Evolutionary conservation across 2,113 vertebrate species (phyloP).

Genomic region (Perca flavescens): DNA sequence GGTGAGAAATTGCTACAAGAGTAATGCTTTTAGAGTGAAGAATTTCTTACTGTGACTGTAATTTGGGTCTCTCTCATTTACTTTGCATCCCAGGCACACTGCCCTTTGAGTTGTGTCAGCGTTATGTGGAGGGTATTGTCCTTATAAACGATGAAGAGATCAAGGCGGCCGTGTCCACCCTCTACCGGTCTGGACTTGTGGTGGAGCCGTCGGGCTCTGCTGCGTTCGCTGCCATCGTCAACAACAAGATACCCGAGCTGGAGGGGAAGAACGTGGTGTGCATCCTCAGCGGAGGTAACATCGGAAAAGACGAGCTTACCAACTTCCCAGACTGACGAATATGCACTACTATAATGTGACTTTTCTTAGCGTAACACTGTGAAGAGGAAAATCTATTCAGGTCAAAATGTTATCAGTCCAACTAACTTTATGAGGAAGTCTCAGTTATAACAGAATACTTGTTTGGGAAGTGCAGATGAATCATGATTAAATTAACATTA

Average conservation of each 20-base stretch:
- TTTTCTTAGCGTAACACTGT: neutral
- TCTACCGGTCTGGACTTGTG: constrained; percentile 81
- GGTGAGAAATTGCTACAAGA: neutral
- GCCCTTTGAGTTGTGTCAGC: constrained; percentile 79
- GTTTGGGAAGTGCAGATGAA: neutral
- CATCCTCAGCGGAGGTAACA: constrained; percentile 84
- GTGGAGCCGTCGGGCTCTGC: constrained; percentile 84
- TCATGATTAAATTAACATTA: neutral
- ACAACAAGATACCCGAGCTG: constrained; percentile 76
- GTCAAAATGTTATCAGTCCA: neutral
- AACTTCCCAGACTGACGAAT: constrained; percentile 73
- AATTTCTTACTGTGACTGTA: neutral
- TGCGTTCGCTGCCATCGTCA: constrained; percentile 81
- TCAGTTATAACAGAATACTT: neutral
- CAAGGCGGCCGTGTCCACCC: constrained; percentile 74
- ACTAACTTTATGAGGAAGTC: neutral
- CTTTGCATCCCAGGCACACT: constrained; percentile 69
- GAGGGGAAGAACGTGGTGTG: constrained; percentile 77
- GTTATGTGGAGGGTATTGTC: constrained; percentile 80
- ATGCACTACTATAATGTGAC: neutral
- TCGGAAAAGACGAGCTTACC: constrained; percentile 81
- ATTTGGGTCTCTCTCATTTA: neutral
- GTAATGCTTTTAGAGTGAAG: neutral
- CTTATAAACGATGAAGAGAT: constrained; percentile 85
- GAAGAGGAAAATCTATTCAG: neutral